Base-by-base conservation (phyloP, 2,888 invertebrate species). In the Diadegma fenestrale region DNA sequence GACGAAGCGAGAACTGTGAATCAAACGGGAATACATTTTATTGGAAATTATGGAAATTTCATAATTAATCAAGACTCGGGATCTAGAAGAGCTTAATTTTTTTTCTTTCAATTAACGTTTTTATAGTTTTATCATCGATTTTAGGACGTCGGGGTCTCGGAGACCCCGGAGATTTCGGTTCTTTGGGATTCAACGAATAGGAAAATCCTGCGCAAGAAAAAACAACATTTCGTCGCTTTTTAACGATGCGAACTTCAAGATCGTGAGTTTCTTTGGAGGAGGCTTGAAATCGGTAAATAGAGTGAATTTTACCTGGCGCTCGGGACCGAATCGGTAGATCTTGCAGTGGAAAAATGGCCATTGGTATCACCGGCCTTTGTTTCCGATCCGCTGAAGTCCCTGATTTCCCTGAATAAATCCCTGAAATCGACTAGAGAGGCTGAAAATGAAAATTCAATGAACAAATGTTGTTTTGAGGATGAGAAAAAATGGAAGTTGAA, bases 331-430 rank as follows among this genome's bases (percentile, higher is more conserved):
- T 93, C 93, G 63, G 91, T 86, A 12, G 91, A 88, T 88, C 93
- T 89, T 37, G 90, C 68, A n/a, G 92, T 87, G 66, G 91, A 90
- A 68, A 92, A 93, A 80, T 94, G 93, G 51, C 93, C 93, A 76
- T 94, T 94, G 0, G 93, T 92, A 83, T 94, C 93, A 22, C 89
- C 90, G 81, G 94, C 93, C 86, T 93, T 93, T 6, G 89, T 88
- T 73, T 93, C 93, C 41, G 91, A 87, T 64, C 88, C 63, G 76
- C n/a, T n/a, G n/a, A n/a, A n/a, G n/a, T n/a, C n/a, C n/a, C n/a
- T n/a, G n/a, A n/a, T n/a, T n/a, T n/a, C n/a, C n/a, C n/a, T n/a
- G n/a, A n/a, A n/a, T n/a, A 2, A 33, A 33, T 37, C 10, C 37
- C 37, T 10, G 37, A 37, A 12, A 14, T 14, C 4, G 3, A 22